These are phyloP conservation scores for Pocillopora grandis DNA, from an alignment of 92 coral and sea anemone genomes.

Conservation along the genomic window DNA sequence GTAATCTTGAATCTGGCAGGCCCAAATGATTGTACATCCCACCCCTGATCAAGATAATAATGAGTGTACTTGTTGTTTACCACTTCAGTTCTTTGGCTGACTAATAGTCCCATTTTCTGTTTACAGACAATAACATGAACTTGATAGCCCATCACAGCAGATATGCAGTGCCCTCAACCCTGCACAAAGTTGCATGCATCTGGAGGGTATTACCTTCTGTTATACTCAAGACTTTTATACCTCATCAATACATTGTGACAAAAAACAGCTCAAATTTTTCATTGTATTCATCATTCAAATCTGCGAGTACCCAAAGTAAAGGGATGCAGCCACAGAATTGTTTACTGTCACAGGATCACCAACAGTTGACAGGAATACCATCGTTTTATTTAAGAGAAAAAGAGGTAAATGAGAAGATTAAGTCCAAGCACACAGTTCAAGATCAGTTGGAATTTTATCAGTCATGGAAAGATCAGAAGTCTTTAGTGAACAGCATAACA, in stretches of 20 bases:
- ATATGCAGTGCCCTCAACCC: too few relatives aligned
- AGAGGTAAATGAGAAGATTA: slow-evolving; percentile 8
- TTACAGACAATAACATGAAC: not conserved
- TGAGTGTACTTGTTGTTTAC: too few relatives aligned
- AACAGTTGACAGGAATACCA: not conserved
- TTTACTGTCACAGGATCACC: not conserved
- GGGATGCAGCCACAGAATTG: not conserved
- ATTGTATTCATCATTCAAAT: not conserved
- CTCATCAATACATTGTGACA: not conserved
- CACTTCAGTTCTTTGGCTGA: not conserved
- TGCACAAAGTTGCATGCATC: not conserved
- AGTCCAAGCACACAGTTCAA: not conserved
- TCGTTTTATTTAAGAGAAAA: slow-evolving; percentile 3
- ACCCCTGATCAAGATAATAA: too few relatives aligned
- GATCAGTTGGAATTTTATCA: slow-evolving; percentile 36
- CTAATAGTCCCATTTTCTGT: not conserved
- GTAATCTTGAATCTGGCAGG: too few relatives aligned
- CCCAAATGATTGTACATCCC: too few relatives aligned
- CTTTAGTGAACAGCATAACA: slow-evolving; percentile 29
- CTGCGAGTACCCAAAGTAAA: not conserved
- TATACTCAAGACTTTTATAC: not conserved
- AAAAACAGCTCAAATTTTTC: not conserved
- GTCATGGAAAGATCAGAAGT: not conserved
- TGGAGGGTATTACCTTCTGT: not conserved
- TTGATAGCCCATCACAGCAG: not conserved